phyloP scores from a whole-genome alignment of 2,797 vertebrate genomes.

The Enteromius radiatus region DNA sequence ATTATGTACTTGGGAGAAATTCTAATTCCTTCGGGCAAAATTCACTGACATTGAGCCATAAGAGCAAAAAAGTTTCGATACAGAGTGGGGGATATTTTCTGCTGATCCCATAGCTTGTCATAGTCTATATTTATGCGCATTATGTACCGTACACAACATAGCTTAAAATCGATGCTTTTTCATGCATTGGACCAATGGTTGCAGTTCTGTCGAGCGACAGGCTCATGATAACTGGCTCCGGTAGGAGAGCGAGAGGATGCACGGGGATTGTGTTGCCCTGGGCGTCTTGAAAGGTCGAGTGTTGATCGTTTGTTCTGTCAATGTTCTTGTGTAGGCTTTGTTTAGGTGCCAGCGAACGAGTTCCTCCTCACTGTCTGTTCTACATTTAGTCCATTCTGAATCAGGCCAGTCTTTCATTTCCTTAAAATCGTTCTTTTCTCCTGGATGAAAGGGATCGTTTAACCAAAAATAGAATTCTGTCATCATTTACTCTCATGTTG shows the following conservation, averaged over 20 bases:
- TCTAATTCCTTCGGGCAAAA: slow-evolving; percentile 23
- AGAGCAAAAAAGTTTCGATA: not conserved
- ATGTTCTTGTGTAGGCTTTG: slow-evolving; percentile 46
- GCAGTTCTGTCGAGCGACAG: not conserved
- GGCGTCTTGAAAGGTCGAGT: slow-evolving; percentile 54
- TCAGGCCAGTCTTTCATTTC: slow-evolving; percentile 24
- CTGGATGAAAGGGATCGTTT: slow-evolving; percentile 3
- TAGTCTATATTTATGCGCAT: not conserved
- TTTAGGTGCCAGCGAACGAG: slow-evolving; percentile 43
- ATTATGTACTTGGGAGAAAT: slow-evolving; percentile 37
- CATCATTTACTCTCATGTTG: not conserved
- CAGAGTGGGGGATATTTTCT: not conserved
- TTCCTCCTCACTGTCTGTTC: slow-evolving; percentile 38
- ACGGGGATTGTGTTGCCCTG: slow-evolving; percentile 32
- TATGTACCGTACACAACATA: not conserved
- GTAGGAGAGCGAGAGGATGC: slow-evolving; percentile 22
- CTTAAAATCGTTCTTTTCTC: not conserved
- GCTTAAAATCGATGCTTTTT: slow-evolving; percentile 20
- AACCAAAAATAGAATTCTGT: slow-evolving; percentile 13
- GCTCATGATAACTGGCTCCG: slow-evolving; percentile 6
- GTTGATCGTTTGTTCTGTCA: slow-evolving; percentile 40
- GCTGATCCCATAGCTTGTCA: slow-evolving; percentile 6
- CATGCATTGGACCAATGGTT: not conserved
- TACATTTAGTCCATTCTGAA: slow-evolving; percentile 48
- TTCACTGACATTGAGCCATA: slow-evolving; percentile 36